Base-by-base conservation (phyloP, 2,888 invertebrate genomes). In the Drosophila meridionalis region DNA sequence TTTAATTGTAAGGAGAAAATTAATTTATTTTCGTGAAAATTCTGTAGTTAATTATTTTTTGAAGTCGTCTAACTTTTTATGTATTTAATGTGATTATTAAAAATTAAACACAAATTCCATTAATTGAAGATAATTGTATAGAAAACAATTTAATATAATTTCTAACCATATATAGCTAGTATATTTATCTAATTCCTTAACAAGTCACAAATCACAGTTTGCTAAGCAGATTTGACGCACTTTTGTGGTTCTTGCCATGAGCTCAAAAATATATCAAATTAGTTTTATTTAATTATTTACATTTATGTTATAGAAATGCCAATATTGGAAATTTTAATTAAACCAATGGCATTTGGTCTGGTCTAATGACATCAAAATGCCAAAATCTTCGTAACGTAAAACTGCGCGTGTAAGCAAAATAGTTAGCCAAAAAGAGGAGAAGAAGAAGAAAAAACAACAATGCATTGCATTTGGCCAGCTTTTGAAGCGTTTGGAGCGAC, bases 331-430 rank as follows among this genome's bases (percentile, higher is more conserved):
- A 58, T 69, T 81, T 86, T 88, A 86, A 86, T 86, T 78, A 81
- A 86, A 53, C 74, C 58, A 80, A 61, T 70, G 80, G 82, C 56
- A 87, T 87, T 87, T 87, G 80, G 78, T 68, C 84, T 87, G 80
- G 76, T 68, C 84, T 87, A 87, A 89, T 84, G 76, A 57, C 79
- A 57, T 60, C 62, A 70, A 71, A 83, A 69, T 87, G 67, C 67
- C 81, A 81, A 77, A 85, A 64, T 43, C 30, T 32, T 26, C 61
- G 4, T 32, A 59, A 50, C 56, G 12, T 38, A n/a, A 48, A 58
- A 36, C 58, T 60, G 72, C 70, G 56, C 70, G 56, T 84, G 65
- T 76, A 69, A 79, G 73, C 75, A 75, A 77, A 78, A 70, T 68
- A 80, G 56, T 66, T 42, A 12, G 40, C 50, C 40, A 42, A 56